Base-by-base conservation (phyloP, 2,888 invertebrate species). In the Caenorhabditis sp. region DNA sequence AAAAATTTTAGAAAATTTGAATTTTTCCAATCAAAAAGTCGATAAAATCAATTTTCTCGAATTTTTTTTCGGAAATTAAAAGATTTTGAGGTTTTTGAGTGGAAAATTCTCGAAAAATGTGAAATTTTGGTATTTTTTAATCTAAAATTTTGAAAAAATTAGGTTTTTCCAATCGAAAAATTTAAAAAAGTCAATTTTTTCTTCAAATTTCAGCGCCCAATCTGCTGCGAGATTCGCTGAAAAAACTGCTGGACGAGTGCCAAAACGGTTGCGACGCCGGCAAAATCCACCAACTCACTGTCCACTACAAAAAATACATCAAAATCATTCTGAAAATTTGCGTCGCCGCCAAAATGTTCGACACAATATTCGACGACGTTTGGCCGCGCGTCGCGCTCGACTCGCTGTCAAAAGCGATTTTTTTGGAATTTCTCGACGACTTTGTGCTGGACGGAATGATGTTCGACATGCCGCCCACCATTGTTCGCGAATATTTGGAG, bases 401-500 rank as follows among this genome's bases (percentile, higher is more conserved):
- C 68, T 90, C 91, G 26, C 90, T 91, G 62, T 91, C 92, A 10
- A 91, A 91, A 85, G 91, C 91, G 1, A 89, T 91, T 64, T 93
- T 92, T 84, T 89, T 93, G 73, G 92, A 92, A 70, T 90, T 92
- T 77, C 89, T 94, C 67, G 92, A 93, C 64, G 92, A 92, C 24
- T 79, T 71, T 50, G 75, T 85, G 8, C 69, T 83, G 31, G 86
- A 86, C 57, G 81, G 79, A 2, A 63, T 58, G 14, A 66, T 86
- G 1, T 24, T 59, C n/a, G 68, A 76, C 43, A 74, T 83, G 57
- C 90, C 93, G 17, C 92, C 92, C 58, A 50, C 75, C 4, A 91
- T 93, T 60, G 91, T 93, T 70, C 92, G 93, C 87, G 92, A 92
- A 63, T 91, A 93, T 81, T 92, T 93, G 5, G 89, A 90, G 21